A percentile compares a stretch with the other conserved stretches of the same genome.
Evolutionary conservation across 2,888 invertebrate genomes (phyloP).

Genomic region (Dicycla oo): DNA sequence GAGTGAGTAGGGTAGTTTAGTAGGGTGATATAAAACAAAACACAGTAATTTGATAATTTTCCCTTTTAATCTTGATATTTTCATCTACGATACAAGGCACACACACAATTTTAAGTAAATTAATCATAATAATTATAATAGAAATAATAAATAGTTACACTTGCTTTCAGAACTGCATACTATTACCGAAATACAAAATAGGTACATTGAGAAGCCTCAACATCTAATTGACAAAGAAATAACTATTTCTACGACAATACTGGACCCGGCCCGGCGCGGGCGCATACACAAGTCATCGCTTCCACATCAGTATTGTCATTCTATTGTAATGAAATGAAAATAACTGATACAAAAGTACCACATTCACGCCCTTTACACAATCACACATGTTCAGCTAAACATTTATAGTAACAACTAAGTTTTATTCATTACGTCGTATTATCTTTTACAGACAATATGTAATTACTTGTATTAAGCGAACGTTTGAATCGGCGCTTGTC

Average conservation of each 20-base stretch:
- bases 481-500: conserved; percentile 83
- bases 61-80: conserved; percentile 91
- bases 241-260: conserved; percentile 77
- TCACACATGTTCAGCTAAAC: conserved; percentile 89
- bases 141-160: conserved; percentile 87
- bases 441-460: conserved; percentile 87
- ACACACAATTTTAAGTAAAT: conserved; percentile 91
- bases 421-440: conserved; percentile 84
- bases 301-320: conserved; percentile 75
- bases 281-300: conserved; percentile 43
- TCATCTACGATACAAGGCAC: conserved; percentile 93
- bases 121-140: conserved; percentile 85
- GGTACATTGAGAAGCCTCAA: conserved; percentile 78
- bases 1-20: conserved; percentile 8
- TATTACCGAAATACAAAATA: conserved; percentile 78
- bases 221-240: conserved; percentile 79
- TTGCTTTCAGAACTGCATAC: conserved; percentile 82
- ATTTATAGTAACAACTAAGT: conserved; percentile 90
- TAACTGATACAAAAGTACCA: conserved; percentile 83
- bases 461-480: conserved; percentile 82
- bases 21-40: conserved; percentile 73
- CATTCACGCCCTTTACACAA: conserved; percentile 88
- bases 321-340: conserved; percentile 76
- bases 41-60: conserved; percentile 86
- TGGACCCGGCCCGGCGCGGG: conserved; percentile 61